Percentiles rank a stretch among this genome's conserved stretches.
Evolutionary conservation across 2,888 invertebrate species (phyloP).

Genomic region (Eristalis pertinax): DNA sequence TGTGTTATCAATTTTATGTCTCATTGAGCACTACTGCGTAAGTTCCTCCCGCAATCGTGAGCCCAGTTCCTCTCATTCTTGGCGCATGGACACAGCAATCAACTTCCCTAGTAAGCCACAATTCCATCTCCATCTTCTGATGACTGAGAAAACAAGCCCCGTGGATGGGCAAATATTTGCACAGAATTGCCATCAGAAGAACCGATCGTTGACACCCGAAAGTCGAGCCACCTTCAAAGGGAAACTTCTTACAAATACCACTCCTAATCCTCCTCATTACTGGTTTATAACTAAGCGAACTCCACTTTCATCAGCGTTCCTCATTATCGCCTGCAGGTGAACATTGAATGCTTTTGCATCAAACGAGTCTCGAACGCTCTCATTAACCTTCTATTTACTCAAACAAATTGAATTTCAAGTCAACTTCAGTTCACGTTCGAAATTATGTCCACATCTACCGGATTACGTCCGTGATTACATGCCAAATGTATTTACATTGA

Average conservation of each 20-base stretch:
- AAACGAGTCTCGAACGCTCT: constrained; percentile 6
- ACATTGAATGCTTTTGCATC: not conserved
- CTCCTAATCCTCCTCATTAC: not conserved
- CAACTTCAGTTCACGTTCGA: not conserved
- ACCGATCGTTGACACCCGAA: not conserved
- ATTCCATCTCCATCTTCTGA: no score
- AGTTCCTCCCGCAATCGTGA: no score
- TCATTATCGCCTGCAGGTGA: not conserved
- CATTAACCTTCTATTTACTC: constrained; percentile 53
- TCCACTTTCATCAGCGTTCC: not conserved
- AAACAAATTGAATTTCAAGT: constrained; percentile 46
- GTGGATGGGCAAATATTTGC: not conserved
- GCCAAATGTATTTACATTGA: constrained; percentile 37
- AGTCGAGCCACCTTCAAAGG: not conserved
- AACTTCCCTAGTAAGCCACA: no score
- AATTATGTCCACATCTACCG: constrained; percentile 19
- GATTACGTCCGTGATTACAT: constrained; percentile 23
- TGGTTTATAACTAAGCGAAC: not conserved
- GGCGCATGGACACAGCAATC: no score
- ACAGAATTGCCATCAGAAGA: not conserved
- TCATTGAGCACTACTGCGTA: no score
- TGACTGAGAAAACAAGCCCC: no score
- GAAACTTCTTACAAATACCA: not conserved
- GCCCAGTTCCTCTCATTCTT: no score
- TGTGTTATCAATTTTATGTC: no score